Evolutionary conservation across 1,140 invertebrate genomes (phyloP).

Genomic region (Oscheius sp.): DNA sequence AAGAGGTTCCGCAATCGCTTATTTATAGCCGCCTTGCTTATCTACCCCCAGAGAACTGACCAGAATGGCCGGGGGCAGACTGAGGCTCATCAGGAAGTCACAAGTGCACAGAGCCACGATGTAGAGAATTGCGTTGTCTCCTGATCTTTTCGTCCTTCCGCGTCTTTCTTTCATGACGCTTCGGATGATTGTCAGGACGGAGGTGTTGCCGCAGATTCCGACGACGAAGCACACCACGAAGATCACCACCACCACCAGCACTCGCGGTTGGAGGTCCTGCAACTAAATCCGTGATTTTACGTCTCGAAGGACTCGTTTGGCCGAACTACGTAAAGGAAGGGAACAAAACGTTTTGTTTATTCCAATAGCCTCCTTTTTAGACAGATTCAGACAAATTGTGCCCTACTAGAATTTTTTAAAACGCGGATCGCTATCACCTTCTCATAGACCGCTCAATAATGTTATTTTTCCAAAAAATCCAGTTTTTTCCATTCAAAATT

Average conservation of each 20-base stretch:
- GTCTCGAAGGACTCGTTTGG: not conserved
- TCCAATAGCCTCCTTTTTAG: too few relatives aligned
- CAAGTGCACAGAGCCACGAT: constrained; percentile 56
- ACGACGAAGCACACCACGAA: constrained; percentile 59
- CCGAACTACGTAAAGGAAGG: not conserved
- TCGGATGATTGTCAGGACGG: constrained; percentile 57
- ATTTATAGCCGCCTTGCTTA: too few relatives aligned
- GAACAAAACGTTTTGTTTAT: too few relatives aligned
- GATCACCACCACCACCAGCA: constrained; percentile 56
- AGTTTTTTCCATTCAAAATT: too few relatives aligned
- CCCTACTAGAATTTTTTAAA: too few relatives aligned
- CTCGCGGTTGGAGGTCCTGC: constrained; percentile 57
- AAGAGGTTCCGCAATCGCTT: too few relatives aligned
- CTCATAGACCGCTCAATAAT: too few relatives aligned
- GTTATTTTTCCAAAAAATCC: too few relatives aligned
- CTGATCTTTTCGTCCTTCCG: constrained; percentile 21
- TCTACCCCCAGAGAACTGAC: constrained; percentile 39
- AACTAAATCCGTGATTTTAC: constrained; percentile 7
- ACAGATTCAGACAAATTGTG: too few relatives aligned
- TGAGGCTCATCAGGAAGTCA: constrained; percentile 58
- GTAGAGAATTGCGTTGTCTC: constrained; percentile 58
- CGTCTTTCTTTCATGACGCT: constrained; percentile 47
- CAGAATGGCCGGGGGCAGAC: constrained; percentile 58
- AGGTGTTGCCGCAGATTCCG: constrained; percentile 59
- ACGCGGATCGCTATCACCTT: too few relatives aligned